Percentiles rank a stretch among this genome's conserved stretches.
phyloP scores from a whole-genome alignment of 2,797 vertebrate genomes.

The Acanthurus lineatus region DNA sequence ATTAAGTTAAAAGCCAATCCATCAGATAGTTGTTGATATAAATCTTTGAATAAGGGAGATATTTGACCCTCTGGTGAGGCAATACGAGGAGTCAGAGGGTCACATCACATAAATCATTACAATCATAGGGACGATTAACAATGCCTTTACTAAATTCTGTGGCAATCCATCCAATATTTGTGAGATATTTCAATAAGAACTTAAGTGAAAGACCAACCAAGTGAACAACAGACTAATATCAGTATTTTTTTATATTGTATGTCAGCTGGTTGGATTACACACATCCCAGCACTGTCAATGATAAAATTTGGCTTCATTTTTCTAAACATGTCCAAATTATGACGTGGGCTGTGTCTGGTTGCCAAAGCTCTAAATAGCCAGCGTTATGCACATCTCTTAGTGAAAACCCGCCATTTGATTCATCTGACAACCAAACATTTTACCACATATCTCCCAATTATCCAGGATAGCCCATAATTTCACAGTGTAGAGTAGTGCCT shows the following conservation, averaged over 20 bases:
- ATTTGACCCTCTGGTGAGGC: neutral
- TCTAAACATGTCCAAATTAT: neutral
- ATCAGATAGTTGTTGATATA: neutral
- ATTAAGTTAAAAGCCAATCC: neutral
- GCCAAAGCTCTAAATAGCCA: neutral
- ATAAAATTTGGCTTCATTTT: neutral
- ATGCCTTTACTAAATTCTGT: neutral
- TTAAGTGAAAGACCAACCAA: neutral
- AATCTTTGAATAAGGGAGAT: neutral
- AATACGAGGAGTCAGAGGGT: too few relatives aligned
- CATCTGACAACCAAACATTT: neutral
- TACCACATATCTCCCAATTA: neutral
- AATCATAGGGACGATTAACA: too few relatives aligned
- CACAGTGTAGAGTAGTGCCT: neutral
- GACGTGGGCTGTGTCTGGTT: neutral
- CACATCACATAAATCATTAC: too few relatives aligned
- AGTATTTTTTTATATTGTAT: neutral
- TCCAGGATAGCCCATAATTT: neutral
- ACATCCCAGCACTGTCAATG: slow-evolving; percentile 5
- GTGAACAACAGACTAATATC: neutral
- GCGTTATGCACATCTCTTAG: neutral
- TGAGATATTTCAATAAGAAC: neutral
- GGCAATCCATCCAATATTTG: too few relatives aligned
- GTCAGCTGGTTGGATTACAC: slow-evolving; percentile 5
- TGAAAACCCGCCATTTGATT: neutral